A percentile compares a stretch with the other conserved stretches of the same genome.
phyloP scores from a whole-genome alignment of 2,113 vertebrate species.

The Prietella phreatophila region DNA sequence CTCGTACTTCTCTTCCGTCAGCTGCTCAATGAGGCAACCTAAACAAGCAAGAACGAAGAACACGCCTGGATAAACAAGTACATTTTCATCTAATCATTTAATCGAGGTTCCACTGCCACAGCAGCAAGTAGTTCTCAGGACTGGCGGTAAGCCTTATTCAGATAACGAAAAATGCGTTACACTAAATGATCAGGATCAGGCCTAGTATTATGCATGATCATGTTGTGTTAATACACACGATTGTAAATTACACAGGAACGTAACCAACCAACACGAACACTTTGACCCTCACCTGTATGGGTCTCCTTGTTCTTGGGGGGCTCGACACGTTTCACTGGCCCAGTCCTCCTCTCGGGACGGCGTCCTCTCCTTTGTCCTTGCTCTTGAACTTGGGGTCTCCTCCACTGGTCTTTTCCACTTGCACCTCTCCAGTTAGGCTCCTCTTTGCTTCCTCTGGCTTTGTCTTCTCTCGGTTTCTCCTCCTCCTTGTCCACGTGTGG shows the following conservation, averaged over 20 bases:
- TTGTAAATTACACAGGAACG: neutral
- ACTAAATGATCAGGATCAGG: neutral
- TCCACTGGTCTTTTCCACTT: slow-evolving; percentile 62
- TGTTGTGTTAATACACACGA: neutral
- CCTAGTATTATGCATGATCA: neutral
- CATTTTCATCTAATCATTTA: neutral
- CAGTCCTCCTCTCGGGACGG: slow-evolving; percentile 67
- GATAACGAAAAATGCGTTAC: neutral
- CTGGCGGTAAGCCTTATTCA: neutral
- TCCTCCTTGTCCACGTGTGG: slow-evolving; percentile 35
- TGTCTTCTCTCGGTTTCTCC: slow-evolving; percentile 48
- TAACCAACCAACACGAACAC: neutral
- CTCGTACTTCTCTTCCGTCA: slow-evolving; percentile 95
- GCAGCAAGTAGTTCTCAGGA: neutral
- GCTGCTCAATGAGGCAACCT: slow-evolving; percentile 94
- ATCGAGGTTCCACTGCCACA: neutral
- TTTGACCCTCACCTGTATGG: slow-evolving; percentile 82
- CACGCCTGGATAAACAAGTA: neutral
- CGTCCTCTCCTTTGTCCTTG: slow-evolving; percentile 69
- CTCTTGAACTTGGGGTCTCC: slow-evolving; percentile 67
- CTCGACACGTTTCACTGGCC: slow-evolving; percentile 77
- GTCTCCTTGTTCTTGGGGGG: slow-evolving; percentile 91
- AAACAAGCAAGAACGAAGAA: neutral
- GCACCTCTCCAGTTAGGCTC: slow-evolving; percentile 55
- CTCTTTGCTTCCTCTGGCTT: slow-evolving; percentile 55